Evolutionary conservation across 2,113 vertebrate genomes (phyloP).

Genomic region (Stegostoma tigrinum): DNA sequence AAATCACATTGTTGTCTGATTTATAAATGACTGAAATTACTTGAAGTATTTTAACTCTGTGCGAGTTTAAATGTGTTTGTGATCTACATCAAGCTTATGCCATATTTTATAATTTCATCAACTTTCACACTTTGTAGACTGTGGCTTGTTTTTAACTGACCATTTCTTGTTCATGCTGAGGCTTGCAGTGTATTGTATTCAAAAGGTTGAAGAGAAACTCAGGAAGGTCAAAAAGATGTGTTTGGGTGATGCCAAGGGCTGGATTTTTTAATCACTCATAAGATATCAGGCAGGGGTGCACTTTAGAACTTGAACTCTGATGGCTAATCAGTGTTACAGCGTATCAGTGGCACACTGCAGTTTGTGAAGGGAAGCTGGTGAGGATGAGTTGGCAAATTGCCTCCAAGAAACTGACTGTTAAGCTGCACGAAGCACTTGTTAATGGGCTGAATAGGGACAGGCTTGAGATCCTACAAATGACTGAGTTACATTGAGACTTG

Average conservation of each 20-base stretch:
- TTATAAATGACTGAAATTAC: not conserved
- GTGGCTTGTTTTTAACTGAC: not conserved
- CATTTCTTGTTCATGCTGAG: not conserved
- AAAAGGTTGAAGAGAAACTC: not conserved
- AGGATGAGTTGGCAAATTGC: not conserved
- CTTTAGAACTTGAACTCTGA: not conserved
- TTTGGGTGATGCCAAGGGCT: not conserved
- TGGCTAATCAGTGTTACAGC: not conserved
- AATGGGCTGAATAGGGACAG: not conserved
- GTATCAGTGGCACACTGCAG: not conserved
- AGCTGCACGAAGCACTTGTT: not conserved
- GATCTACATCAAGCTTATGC: not conserved
- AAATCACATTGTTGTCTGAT: not conserved
- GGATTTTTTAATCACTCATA: not conserved
- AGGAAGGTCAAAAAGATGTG: not conserved
- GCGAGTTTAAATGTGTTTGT: not conserved
- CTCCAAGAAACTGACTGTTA: not conserved
- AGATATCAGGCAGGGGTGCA: not conserved
- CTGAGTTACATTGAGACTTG: not conserved
- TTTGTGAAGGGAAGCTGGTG: not conserved
- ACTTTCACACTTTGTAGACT: not conserved
- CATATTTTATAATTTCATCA: not conserved
- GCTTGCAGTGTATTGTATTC: not conserved
- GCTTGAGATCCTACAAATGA: not conserved
- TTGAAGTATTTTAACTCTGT: not conserved